Evolutionary conservation across 2,797 vertebrate species (phyloP).

Genomic region (Huso huso): DNA sequence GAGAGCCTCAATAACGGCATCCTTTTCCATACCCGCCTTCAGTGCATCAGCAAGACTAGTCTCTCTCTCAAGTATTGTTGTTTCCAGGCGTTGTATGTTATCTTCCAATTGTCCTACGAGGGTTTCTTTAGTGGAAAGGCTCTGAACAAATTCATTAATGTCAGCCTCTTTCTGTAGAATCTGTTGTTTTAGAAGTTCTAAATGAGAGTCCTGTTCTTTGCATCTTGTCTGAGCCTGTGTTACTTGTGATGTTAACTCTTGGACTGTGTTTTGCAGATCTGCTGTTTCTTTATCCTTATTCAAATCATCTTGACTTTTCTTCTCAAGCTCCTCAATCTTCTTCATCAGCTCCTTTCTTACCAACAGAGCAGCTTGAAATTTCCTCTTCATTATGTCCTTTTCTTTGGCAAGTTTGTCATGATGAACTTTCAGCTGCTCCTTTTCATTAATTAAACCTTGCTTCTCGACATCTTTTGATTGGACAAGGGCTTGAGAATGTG

Average conservation of each 20-base stretch:
- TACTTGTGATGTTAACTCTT: slow-evolving; percentile 45
- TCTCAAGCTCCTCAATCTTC: slow-evolving; percentile 63
- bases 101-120: slow-evolving; percentile 36
- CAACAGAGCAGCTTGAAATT: slow-evolving; percentile 72
- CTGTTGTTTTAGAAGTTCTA: slow-evolving; percentile 47
- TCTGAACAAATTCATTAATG: slow-evolving; percentile 34
- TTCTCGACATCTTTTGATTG: slow-evolving; percentile 41
- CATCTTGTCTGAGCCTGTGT: slow-evolving; percentile 33
- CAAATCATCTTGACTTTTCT: slow-evolving; percentile 42
- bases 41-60: slow-evolving; percentile 38
- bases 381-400: slow-evolving; percentile 71
- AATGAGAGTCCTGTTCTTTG: slow-evolving; percentile 37
- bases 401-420: slow-evolving; percentile 58
- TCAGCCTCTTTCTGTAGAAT: slow-evolving; percentile 52
- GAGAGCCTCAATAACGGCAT: slow-evolving; percentile 43
- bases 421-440: slow-evolving; percentile 45
- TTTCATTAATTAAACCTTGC: slow-evolving; percentile 47
- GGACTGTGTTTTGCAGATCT: slow-evolving; percentile 42
- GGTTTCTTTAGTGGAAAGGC: slow-evolving; percentile 36
- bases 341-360: slow-evolving; percentile 72
- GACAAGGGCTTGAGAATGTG: slow-evolving; percentile 30
- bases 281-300: slow-evolving; percentile 42
- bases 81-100: slow-evolving; percentile 35
- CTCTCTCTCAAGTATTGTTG: slow-evolving; percentile 50
- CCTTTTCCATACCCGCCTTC: slow-evolving; percentile 48